phyloP scores from a whole-genome alignment of 2,888 invertebrate species.

The Heliconius cydno region DNA sequence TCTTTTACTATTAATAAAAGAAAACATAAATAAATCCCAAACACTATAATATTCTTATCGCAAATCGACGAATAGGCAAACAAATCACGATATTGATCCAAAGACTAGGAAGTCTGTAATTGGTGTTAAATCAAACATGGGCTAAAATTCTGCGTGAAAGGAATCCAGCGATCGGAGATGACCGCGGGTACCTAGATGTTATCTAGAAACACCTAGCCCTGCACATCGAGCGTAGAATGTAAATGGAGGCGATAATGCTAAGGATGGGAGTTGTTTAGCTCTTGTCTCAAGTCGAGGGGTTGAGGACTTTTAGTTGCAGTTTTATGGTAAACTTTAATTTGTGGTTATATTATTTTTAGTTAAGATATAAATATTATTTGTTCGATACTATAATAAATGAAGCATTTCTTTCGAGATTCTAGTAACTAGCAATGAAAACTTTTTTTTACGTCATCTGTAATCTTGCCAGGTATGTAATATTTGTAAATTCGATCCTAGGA shows the following conservation, averaged over 20 bases:
- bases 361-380: no score
- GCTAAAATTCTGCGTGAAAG: constrained; percentile 80
- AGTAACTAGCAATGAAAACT: no score
- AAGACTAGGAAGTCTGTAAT: constrained; percentile 81
- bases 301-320: constrained; percentile 3
- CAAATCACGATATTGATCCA: constrained; percentile 55
- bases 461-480: no score
- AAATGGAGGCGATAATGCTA: constrained; percentile 45
- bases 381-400: no score
- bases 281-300: constrained; percentile 21
- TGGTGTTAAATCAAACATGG: constrained; percentile 83
- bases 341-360: background rate
- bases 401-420: no score
- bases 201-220: constrained; percentile 78
- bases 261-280: constrained; percentile 18
- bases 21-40: background rate
- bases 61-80: constrained; percentile 39
- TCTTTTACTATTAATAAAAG: background rate
- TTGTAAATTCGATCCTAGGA: no score
- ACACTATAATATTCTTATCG: constrained; percentile 30
- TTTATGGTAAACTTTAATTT: constrained; percentile 5
- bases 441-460: no score
- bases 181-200: constrained; percentile 78
- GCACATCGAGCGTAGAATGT: constrained; percentile 44
- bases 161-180: constrained; percentile 81